Evolutionary conservation across 2,113 vertebrate species (phyloP).

Genomic region (Channa argus): DNA sequence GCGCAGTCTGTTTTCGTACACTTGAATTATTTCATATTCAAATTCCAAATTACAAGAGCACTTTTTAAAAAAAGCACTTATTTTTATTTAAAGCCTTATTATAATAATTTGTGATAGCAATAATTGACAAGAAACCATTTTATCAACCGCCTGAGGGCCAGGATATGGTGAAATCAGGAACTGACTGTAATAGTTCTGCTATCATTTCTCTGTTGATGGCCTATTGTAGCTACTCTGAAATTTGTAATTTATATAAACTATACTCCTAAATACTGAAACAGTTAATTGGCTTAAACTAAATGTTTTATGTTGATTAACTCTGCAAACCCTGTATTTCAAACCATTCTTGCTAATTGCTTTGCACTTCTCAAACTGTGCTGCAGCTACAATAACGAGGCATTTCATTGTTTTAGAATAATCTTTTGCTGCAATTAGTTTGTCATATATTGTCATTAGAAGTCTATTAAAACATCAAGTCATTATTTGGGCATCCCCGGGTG

Average conservation of each 20-base stretch:
- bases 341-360: constrained; percentile 51
- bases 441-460: constrained; percentile 88
- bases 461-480: constrained; percentile 94
- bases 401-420: constrained; percentile 82
- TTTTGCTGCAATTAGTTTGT: constrained; percentile 86
- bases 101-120: constrained; percentile 3
- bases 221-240: constrained; percentile 8
- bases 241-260: constrained; percentile 34
- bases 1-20: not conserved
- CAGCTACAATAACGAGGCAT: constrained; percentile 76
- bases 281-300: constrained; percentile 60
- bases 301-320: constrained; percentile 39
- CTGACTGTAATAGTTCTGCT: not conserved
- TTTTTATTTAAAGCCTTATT: constrained; percentile 2
- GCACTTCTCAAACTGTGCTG: constrained; percentile 72
- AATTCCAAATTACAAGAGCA: not conserved
- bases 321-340: constrained; percentile 35
- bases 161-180: constrained; percentile 15
- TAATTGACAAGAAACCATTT: constrained; percentile 19
- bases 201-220: not conserved
- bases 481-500: constrained; percentile 84
- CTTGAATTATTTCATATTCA: constrained; percentile 1
- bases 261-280: constrained; percentile 49
- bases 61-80: not conserved
- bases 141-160: constrained; percentile 22